Evolutionary conservation across 2,888 invertebrate genomes (phyloP), one percentile per base, ranked within the genome.

Genomic region (Perizoma affinitatum): DNA sequence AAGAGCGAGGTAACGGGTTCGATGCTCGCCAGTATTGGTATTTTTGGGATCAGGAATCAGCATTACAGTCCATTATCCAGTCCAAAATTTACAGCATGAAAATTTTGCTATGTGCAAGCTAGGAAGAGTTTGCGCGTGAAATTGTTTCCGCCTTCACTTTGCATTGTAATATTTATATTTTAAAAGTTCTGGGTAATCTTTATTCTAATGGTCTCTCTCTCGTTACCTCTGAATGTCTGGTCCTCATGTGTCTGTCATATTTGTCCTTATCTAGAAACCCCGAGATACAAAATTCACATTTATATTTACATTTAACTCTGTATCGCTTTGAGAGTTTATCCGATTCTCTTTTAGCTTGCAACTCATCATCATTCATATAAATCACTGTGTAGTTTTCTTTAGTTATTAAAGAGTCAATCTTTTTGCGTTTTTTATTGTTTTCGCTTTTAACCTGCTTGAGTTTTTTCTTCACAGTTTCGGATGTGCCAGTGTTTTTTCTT

Each of bases 321-420:
- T 53, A 58, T 22, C 36, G 42, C 42, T 53, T 49, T 0, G 53
- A 43, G n/a, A 43, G 50, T 10, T 42, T 57, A 9, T 59, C 59
- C 7, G 46, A 6, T 11, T 56, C 47, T 35, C 63, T 42, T 40
- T 57, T 56, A 9, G 38, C 53, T 22, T 57, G 34, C 33, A 59
- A 33, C 6, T 63, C 63, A 5, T 57, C 58, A 11, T 63, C 63
- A 5, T 44, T 56, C 63, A 59, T 63, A 36, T 56, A 43, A 10
- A 59, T 54, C 43, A 60, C 45, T 22, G 43, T 61, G 9, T 64
- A 58, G 7, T 57, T 61, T 33, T 64, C 54, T 47, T 63, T 51
- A 4, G 42, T 41, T 11, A 42, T 7, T 6, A 36, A 9, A 9
- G 11, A 56, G 33, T 44, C 41, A 0, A 6, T 6, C 5, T 51